Percentiles rank a stretch among this genome's conserved stretches.
Conservation (phyloP, 2,113 vertebrate genomes). For the Polypterus senegalus region DNA sequence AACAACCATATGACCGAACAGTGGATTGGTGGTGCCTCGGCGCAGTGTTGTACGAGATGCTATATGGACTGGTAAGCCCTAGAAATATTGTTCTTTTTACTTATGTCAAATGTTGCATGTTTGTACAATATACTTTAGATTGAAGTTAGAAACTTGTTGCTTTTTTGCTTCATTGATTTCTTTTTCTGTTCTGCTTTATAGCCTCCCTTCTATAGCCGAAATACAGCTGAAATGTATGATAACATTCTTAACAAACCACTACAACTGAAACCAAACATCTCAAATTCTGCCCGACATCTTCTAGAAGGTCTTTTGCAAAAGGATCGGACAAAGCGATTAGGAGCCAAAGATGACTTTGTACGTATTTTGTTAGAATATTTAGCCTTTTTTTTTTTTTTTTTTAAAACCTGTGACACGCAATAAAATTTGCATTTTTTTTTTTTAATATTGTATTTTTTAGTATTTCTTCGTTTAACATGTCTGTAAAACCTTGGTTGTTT, state of each 20-base stretch:
- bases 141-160: constrained; percentile 4
- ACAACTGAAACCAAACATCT: constrained; percentile 95
- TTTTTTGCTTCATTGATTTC: neutral
- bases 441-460: constrained; percentile 9
- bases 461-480: neutral
- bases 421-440: constrained; percentile 4
- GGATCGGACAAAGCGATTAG: constrained; percentile 81
- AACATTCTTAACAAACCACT: constrained; percentile 97
- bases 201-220: constrained; percentile 96
- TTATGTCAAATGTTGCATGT: neutral
- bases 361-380: constrained; percentile 33
- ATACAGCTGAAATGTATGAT: constrained; percentile 97
- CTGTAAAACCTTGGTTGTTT: neutral
- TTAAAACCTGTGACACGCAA: neutral
- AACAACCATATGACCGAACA: constrained; percentile 91
- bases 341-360: constrained; percentile 91
- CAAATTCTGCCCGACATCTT: constrained; percentile 83
- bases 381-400: neutral
- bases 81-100: too few species aligned
- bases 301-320: constrained; percentile 93
- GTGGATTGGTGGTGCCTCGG: constrained; percentile 98
- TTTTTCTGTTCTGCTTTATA: constrained; percentile 29
- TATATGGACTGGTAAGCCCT: constrained; percentile 85
- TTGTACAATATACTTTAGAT: too few species aligned
- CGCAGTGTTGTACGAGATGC: constrained; percentile 93